Base-by-base conservation (phyloP, 2,113 vertebrate genomes). In the Mungos mungo region DNA sequence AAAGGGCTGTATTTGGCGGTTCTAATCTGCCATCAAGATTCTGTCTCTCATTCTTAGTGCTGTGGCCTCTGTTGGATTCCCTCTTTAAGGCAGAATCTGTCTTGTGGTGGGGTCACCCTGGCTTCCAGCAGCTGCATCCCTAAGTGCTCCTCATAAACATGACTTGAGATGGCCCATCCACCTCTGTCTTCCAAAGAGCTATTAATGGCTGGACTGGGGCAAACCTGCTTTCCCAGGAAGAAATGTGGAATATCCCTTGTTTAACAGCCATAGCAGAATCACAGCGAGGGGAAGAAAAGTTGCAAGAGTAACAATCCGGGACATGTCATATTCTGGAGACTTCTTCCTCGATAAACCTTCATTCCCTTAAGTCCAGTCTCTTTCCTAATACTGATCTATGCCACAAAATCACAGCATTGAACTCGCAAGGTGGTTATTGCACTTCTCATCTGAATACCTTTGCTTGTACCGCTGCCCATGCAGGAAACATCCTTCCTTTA, bases 351-450 rank as follows among this genome's bases (percentile, higher is more conserved):
- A 45, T 35, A 41, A 77, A 29, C 4, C 16, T 2, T 54, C 77
- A 7, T 74, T 57, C 72, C n/a, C 14, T 11, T 77, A 68, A 95
- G 10, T 57, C 7, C 25, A 50, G 21, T 33, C 31, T 11, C 31
- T 14, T 63, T 85, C 33, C 19, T 65, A 65, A 41, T 12, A 16
- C 63, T 29, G 68, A 27, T 57, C 13, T 31, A 18, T 12, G 54
- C 45, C 33, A 86, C 14, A 69, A 21, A 68, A 60, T 9, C 15
- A 92, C 21, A 47, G 50, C n/a, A 16, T 1, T 45, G 7, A 66
- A 11, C 5, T 45, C 6, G n/a, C 0, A 16, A 31, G 5, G 12
- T n/a, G n/a, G 31, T 35, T 45, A 38, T 5, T 50, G 5, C 10
- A 29, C 76, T 60, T 82, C 31, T 41, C 41, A 47, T 2, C 33